A percentile compares a stretch with the other conserved stretches of the same genome.
Evolutionary conservation across 2,888 invertebrate species (phyloP).

Genomic region (Apodemia zela): DNA sequence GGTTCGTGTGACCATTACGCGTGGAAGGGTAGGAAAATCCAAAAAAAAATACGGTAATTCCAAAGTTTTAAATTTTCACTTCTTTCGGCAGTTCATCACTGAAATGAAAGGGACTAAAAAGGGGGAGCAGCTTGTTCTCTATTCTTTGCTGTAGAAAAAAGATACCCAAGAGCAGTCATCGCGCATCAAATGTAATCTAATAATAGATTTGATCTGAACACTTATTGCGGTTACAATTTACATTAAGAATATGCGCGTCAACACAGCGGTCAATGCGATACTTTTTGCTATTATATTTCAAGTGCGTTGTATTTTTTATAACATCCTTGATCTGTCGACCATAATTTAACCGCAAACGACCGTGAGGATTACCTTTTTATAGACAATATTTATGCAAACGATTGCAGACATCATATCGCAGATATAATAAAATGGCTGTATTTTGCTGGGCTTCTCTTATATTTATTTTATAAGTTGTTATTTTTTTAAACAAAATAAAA

Average conservation of each 20-base stretch:
- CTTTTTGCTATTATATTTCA: slow-evolving; percentile 5
- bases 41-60: too few species aligned
- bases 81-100: too few species aligned
- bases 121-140: too few species aligned
- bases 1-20: too few species aligned
- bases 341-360: slow-evolving; percentile 5
- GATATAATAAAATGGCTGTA: not conserved
- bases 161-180: not conserved
- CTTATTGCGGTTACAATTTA: not conserved
- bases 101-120: too few species aligned
- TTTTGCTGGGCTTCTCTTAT: not conserved
- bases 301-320: slow-evolving; percentile 1
- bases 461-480: too few species aligned
- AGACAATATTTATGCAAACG: not conserved
- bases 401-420: not conserved
- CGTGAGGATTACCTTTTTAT: slow-evolving; percentile 1
- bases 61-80: too few species aligned
- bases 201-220: not conserved
- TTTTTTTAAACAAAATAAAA: too few species aligned
- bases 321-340: not conserved
- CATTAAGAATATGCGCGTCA: slow-evolving; percentile 1
- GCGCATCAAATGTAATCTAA: not conserved
- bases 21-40: too few species aligned
- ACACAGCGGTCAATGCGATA: not conserved
- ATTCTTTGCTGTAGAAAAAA: not conserved